Percentiles rank a stretch among this genome's conserved stretches.
Evolutionary conservation across 2,113 vertebrate genomes (phyloP).

Genomic region (Dipodomys stephensi): DNA sequence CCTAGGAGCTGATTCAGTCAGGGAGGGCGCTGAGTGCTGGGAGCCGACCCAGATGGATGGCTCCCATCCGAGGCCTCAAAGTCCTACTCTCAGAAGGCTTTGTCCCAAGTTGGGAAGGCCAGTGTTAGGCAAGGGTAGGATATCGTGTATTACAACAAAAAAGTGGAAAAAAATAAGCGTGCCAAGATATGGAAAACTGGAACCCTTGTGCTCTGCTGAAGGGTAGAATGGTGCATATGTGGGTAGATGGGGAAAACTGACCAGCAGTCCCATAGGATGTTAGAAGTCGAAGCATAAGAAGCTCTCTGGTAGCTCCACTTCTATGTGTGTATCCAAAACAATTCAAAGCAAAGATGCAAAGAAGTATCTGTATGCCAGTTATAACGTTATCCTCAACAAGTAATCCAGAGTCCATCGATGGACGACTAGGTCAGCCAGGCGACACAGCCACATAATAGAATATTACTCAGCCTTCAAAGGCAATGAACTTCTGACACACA

Average conservation of each 20-base stretch:
- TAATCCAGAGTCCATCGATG: not conserved
- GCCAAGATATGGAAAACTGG: not conserved
- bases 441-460: not conserved
- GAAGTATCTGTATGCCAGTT: not conserved
- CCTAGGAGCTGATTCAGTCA: not conserved
- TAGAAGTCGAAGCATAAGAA: not conserved
- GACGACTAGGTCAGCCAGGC: not conserved
- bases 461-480: not conserved
- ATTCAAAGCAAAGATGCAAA: not conserved
- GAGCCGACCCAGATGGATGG: no score
- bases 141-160: not conserved
- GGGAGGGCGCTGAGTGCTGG: no score
- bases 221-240: no score
- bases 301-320: not conserved
- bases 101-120: not conserved
- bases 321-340: not conserved
- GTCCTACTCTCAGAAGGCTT: not conserved
- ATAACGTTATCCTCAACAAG: not conserved
- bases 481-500: not conserved
- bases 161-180: not conserved
- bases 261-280: not conserved
- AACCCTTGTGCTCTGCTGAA: not conserved
- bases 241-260: not conserved
- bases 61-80: not conserved
- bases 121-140: not conserved